Evolutionary conservation across 2,888 invertebrate species (phyloP).

Genomic region (Cantharis rufa): DNA sequence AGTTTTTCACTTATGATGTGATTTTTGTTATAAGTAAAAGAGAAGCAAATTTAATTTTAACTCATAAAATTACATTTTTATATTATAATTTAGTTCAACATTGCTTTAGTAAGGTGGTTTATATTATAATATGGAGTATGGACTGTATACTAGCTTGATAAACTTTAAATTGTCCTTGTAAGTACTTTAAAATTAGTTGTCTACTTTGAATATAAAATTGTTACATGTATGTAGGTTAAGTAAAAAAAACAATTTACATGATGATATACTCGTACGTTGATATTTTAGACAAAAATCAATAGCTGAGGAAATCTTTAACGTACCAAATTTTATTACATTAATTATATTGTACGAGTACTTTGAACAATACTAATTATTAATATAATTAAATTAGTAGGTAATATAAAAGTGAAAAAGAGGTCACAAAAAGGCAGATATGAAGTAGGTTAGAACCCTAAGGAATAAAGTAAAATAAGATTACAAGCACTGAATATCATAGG

Average conservation of each 20-base stretch:
- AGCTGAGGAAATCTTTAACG: not conserved
- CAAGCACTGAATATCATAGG: not conserved
- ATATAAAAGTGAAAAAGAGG: not conserved
- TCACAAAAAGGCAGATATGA: not conserved
- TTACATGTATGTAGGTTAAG: not conserved
- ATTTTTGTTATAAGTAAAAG: not conserved
- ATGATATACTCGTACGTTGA: too few species aligned
- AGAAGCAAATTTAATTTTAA: not conserved
- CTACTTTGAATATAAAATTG: not conserved
- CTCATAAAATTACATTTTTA: not conserved
- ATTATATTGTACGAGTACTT: not conserved
- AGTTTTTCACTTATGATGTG: not conserved
- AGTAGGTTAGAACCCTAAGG: not conserved
- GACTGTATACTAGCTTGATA: not conserved
- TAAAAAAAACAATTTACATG: not conserved
- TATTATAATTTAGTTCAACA: not conserved
- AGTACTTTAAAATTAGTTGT: not conserved
- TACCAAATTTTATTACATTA: too few species aligned
- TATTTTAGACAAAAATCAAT: not conserved
- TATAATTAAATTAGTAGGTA: not conserved
- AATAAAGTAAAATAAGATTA: not conserved
- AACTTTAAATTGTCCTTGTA: not conserved
- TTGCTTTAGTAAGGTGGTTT: not conserved
- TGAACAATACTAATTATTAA: not conserved
- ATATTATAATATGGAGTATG: not conserved